These are phyloP conservation scores for Camelus dromedarius DNA, from an alignment of 2,113 vertebrate species.

Conservation along the genomic window DNA sequence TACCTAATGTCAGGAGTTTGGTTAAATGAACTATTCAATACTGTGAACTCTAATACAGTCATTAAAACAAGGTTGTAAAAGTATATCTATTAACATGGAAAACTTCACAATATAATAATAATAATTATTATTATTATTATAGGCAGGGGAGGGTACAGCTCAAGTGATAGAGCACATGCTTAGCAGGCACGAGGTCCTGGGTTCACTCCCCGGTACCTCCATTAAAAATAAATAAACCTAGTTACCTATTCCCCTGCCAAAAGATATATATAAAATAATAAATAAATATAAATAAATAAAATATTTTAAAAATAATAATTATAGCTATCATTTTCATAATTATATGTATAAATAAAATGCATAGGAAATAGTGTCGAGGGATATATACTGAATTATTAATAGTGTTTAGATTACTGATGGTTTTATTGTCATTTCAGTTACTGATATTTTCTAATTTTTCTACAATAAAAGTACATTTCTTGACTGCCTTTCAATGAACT, in stretches of 20 bases:
- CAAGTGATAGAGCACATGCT: too few species aligned
- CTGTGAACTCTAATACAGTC: neutral
- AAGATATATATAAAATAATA: too few species aligned
- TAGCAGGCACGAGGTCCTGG: too few species aligned
- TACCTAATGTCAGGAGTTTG: neutral
- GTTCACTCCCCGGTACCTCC: too few species aligned
- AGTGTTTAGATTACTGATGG: neutral
- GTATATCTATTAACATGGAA: neutral
- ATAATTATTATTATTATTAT: neutral
- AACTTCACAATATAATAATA: neutral
- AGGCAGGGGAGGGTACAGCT: too few species aligned
- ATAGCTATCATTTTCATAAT: neutral
- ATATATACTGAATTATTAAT: neutral
- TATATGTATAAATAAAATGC: neutral
- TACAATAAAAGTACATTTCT: neutral
- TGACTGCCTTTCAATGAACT: neutral
- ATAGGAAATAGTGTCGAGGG: neutral
- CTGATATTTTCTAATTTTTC: neutral
- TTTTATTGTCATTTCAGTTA: neutral
- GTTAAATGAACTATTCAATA: neutral
- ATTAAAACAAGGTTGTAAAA: neutral
- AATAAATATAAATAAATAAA: too few species aligned
- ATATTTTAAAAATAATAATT: too few species aligned
- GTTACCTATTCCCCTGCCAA: too few species aligned
- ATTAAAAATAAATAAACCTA: too few species aligned